A percentile compares a stretch with the other conserved stretches of the same genome.
phyloP scores from a whole-genome alignment of 2,888 invertebrate genomes.

The Aricia artaxerxes region DNA sequence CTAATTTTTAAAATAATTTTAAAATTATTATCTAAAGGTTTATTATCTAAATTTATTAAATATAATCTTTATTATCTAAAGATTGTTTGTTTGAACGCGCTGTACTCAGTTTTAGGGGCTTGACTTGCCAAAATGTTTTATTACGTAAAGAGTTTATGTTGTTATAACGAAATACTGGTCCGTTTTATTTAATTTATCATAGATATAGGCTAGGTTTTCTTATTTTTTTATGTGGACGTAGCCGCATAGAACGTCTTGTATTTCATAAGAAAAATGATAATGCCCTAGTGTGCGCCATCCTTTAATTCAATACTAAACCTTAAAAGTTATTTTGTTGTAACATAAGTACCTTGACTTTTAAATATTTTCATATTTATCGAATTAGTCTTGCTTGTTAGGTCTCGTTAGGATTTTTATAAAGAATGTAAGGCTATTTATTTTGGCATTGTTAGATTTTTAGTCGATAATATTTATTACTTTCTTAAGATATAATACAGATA shows the following conservation, averaged over 20 bases:
- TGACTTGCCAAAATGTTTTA: not conserved
- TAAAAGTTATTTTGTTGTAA: not conserved
- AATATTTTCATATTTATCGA: slow-evolving; percentile 2
- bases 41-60: too few relatives aligned
- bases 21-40: too few relatives aligned
- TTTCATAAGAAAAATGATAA: too few relatives aligned
- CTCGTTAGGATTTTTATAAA: not conserved
- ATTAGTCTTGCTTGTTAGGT: slow-evolving; percentile 28
- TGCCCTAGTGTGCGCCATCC: not conserved
- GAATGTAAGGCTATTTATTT: not conserved
- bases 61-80: too few relatives aligned
- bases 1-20: too few relatives aligned
- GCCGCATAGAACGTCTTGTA: too few relatives aligned
- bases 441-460: not conserved
- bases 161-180: not conserved
- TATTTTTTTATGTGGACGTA: too few relatives aligned
- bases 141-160: not conserved
- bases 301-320: slow-evolving; percentile 13
- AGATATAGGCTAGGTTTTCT: too few relatives aligned
- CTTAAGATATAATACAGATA: too few relatives aligned
- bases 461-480: too few relatives aligned
- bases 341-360: slow-evolving; percentile 14
- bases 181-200: too few relatives aligned
- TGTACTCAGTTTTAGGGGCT: not conserved
- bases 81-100: not conserved